These are phyloP conservation scores for Lucinisca nassula DNA, from an alignment of 2,888 invertebrate genomes.

Conservation along the genomic window DNA sequence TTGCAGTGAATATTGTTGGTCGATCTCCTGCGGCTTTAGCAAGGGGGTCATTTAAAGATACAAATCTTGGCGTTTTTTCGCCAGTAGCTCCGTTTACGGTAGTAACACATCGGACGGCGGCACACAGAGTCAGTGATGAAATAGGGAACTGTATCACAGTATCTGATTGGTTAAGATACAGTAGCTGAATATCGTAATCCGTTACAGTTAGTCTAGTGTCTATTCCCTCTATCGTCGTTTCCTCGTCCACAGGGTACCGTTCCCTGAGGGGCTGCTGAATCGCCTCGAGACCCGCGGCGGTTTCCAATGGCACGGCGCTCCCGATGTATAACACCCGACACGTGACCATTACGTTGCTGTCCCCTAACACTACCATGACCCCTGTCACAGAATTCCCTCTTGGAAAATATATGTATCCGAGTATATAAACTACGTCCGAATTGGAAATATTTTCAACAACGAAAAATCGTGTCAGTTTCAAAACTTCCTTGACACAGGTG, in stretches of 20 bases:
- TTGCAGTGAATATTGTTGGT: slow-evolving; percentile 87
- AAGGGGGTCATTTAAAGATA: slow-evolving; percentile 84
- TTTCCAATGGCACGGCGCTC: slow-evolving; percentile 86
- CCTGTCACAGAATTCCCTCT: neutral
- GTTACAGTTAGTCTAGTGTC: slow-evolving; percentile 98
- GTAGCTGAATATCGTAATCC: slow-evolving; percentile 97
- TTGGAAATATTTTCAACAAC: too few species aligned
- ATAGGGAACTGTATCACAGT: slow-evolving; percentile 87
- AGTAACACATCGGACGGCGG: slow-evolving; percentile 85
- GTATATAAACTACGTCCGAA: too few species aligned
- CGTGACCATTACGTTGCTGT: slow-evolving; percentile 25
- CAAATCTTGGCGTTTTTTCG: slow-evolving; percentile 79
- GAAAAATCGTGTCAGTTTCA: neutral
- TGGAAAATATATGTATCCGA: too few species aligned
- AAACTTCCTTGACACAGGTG: slow-evolving; percentile 6
- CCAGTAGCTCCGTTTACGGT: slow-evolving; percentile 76
- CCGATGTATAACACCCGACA: slow-evolving; percentile 87
- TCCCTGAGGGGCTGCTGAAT: slow-evolving; percentile 85
- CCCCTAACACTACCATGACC: slow-evolving; percentile 49
- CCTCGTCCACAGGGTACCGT: slow-evolving; percentile 81
- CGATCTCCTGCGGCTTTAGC: slow-evolving; percentile 79
- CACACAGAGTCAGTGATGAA: slow-evolving; percentile 85
- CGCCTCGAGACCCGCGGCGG: slow-evolving; percentile 85
- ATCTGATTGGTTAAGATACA: slow-evolving; percentile 92
- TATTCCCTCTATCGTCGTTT: slow-evolving; percentile 83